Evolutionary conservation across 1,140 invertebrate species (phyloP).

Genomic region (Pantala flavescens): DNA sequence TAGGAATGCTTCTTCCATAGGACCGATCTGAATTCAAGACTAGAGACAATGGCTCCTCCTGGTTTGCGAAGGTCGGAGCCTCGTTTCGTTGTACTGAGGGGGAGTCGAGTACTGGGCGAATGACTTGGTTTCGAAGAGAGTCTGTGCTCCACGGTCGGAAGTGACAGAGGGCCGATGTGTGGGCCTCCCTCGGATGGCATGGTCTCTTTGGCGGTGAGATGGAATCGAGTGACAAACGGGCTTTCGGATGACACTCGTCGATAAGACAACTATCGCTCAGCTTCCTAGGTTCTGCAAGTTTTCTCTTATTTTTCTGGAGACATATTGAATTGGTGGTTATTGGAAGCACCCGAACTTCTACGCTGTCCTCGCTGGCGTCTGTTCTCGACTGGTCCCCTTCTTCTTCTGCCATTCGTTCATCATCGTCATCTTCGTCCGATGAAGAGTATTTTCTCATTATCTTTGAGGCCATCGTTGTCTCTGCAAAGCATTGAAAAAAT

Average conservation of each 20-base stretch:
- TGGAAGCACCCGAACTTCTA: conserved; percentile 52
- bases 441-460: background rate
- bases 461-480: background rate
- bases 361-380: conserved; percentile 61
- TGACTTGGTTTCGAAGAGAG: conserved; percentile 22
- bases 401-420: conserved; percentile 27
- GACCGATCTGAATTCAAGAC: background rate
- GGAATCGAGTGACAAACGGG: conserved; percentile 33
- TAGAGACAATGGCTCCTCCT: background rate
- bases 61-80: conserved; percentile 25
- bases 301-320: conserved; percentile 47
- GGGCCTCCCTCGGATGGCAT: conserved; percentile 44
- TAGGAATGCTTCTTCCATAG: background rate
- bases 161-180: conserved; percentile 29
- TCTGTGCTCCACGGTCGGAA: conserved; percentile 44
- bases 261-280: conserved; percentile 25
- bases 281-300: conserved; percentile 57
- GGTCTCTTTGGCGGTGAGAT: conserved; percentile 30
- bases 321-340: conserved; percentile 36
- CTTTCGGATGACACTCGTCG: conserved; percentile 31
- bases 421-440: background rate
- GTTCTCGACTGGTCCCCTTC: conserved; percentile 49
- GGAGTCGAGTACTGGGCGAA: background rate
- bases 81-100: conserved; percentile 23
- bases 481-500: background rate